Evolutionary conservation across 2,797 vertebrate species (phyloP).

Genomic region (Macropus fuliginosus): DNA sequence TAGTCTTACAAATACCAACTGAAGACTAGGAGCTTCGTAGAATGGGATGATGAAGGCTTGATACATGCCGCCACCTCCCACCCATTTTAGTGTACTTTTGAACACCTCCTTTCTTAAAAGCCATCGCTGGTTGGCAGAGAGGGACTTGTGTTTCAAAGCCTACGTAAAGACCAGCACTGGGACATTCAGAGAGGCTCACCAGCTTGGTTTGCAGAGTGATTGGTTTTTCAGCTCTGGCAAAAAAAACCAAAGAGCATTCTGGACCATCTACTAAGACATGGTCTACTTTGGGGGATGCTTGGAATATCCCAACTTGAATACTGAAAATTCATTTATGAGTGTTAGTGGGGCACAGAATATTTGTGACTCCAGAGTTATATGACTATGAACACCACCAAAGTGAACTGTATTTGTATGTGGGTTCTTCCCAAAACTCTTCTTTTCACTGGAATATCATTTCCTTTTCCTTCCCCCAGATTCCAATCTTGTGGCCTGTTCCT

Average conservation of each 20-base stretch:
- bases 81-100: background rate
- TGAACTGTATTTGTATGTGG: constrained; percentile 19
- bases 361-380: background rate
- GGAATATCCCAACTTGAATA: too few relatives aligned
- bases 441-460: background rate
- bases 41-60: background rate
- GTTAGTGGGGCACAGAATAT: too few relatives aligned
- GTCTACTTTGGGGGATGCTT: too few relatives aligned
- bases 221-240: too few relatives aligned
- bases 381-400: background rate
- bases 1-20: background rate
- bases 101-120: background rate
- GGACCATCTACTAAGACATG: too few relatives aligned
- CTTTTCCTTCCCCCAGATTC: background rate
- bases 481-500: constrained; percentile 7
- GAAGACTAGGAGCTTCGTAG: background rate
- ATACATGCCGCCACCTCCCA: background rate
- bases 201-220: too few relatives aligned
- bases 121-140: background rate
- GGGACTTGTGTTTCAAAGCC: background rate
- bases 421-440: background rate
- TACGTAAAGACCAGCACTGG: background rate
- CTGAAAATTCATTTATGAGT: too few relatives aligned
- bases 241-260: too few relatives aligned
- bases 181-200: background rate